Evolutionary conservation across 2,888 invertebrate genomes (phyloP), one percentile per base, ranked within the genome.

Genomic region (Patella depressa): DNA sequence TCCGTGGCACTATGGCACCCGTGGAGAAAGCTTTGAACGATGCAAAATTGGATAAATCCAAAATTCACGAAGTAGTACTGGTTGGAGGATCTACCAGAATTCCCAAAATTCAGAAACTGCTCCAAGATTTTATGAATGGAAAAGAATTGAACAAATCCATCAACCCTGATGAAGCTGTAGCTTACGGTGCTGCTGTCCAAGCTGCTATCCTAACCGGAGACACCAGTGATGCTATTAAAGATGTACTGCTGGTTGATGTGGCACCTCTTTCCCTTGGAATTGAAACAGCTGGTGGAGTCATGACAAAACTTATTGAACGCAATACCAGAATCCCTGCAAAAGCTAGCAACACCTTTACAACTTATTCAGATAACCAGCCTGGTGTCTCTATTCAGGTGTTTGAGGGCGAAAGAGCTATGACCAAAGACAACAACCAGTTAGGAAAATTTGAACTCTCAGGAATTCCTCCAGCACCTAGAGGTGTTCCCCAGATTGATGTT

Each of bases 101-200:
- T 65, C 90, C 89, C 14, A 89, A 88, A 80, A 85, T 90, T 29
- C 90, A 90, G 83, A 89, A 88, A 80, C 78, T 90, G 72, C 82
- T 90, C 53, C 85, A 87, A 70, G 88, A 88, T 54, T 88, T 88
- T 76, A 89, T 90, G 87, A 86, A 84, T 73, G 88, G 87, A 14
- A 87, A 85, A 77, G 87, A 87, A 74, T 80, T 88, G 54, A 88
- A 88, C 79, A 86, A 87, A 76, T 87, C 87, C 19, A 88, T 98
- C 93, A 98, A 98, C 92, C 98, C 98, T 17, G 98, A 98, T 92
- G 98, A 98, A 93, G 98, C 98, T 87, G 98, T 98, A 14, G 98
- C 98, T 5, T 98, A 87, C 71, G 86, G 87, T 34, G 86, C 87
- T 14, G 86, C 89, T 59, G 89, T 91, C 15, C 89, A 89, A 81